These are phyloP conservation scores for Ceryle rudis DNA, from an alignment of 2,797 vertebrate species.

Conservation along the genomic window DNA sequence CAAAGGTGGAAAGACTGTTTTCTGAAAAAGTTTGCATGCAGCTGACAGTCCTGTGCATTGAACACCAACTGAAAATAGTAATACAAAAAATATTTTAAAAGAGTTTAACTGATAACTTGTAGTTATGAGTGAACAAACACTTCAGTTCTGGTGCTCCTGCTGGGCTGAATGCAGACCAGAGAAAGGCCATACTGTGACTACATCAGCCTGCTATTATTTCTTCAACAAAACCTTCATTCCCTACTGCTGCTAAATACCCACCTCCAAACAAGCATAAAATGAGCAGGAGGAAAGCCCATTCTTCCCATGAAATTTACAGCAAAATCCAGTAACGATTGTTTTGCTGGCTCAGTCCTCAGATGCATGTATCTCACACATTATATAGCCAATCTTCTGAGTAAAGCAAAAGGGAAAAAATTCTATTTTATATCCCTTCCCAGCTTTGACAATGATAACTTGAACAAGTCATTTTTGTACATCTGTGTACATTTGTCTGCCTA, in stretches of 20 bases:
- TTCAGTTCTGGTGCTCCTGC: neutral
- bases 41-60: neutral
- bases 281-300: neutral
- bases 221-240: slow-evolving; percentile 24
- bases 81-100: neutral
- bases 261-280: neutral
- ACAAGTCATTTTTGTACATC: neutral
- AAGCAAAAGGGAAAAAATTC: neutral
- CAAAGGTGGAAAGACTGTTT: neutral
- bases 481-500: neutral
- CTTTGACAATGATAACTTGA: neutral
- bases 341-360: neutral
- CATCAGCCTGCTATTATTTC: slow-evolving; percentile 31
- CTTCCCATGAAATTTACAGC: neutral
- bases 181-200: neutral
- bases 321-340: neutral
- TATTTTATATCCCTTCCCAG: neutral
- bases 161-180: slow-evolving; percentile 14
- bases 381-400: neutral
- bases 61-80: neutral
- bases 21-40: neutral
- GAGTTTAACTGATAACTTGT: neutral
- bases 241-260: slow-evolving; percentile 1
- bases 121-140: neutral
- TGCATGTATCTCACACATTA: neutral